Evolutionary conservation across 2,113 vertebrate species (phyloP).

Genomic region (Ailuropoda melanoleuca): DNA sequence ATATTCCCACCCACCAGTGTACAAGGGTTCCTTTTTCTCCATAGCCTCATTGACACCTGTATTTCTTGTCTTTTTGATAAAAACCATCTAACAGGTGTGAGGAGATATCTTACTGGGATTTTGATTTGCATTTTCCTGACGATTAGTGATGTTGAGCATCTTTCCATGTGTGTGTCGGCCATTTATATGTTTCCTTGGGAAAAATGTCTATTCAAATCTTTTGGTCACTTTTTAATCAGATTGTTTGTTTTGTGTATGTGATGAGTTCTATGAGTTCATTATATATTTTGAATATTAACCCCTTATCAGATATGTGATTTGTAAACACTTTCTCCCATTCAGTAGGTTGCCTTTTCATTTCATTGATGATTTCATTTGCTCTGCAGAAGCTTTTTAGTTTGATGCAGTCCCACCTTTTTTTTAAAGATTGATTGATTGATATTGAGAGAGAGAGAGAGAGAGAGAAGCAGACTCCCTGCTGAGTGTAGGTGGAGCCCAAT

Average conservation of each 20-base stretch:
- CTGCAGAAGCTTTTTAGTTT: not conserved
- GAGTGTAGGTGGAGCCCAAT: not conserved
- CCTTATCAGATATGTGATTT: not conserved
- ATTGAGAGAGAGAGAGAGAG: not conserved
- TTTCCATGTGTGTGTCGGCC: not conserved
- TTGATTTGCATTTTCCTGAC: not conserved
- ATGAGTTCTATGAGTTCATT: not conserved
- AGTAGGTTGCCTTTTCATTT: not conserved
- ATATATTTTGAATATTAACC: not conserved
- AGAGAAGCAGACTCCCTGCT: not conserved
- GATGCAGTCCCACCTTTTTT: not conserved
- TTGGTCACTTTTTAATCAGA: not conserved
- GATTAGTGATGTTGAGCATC: not conserved
- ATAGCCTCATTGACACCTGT: too few species aligned
- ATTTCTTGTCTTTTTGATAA: not conserved
- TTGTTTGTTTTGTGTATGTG: not conserved
- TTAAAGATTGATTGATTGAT: not conserved
- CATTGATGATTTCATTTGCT: not conserved
- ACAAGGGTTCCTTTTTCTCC: not conserved
- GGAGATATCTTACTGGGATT: not conserved
- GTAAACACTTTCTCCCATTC: not conserved
- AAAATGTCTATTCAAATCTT: not conserved
- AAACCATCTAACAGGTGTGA: not conserved
- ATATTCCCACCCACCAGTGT: not conserved
- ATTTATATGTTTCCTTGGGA: not conserved